phyloP scores from a whole-genome alignment of 2,888 invertebrate genomes.

The Rutpela maculata region DNA sequence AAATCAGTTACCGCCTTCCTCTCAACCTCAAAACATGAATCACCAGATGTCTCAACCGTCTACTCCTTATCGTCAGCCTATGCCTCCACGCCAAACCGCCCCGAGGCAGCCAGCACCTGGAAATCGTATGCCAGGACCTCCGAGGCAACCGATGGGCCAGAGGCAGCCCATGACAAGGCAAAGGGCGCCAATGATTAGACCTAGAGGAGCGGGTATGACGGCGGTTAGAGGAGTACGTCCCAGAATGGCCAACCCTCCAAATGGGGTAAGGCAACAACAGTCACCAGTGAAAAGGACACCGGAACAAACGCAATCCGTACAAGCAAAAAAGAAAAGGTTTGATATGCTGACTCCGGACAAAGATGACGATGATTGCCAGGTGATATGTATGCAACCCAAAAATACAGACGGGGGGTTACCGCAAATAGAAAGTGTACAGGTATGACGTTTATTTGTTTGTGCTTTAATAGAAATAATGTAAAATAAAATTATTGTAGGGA shows the following conservation, averaged over 20 bases:
- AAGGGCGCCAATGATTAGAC: constrained; percentile 62
- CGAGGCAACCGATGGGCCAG: constrained; percentile 57
- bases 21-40: constrained; percentile 57
- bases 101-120: constrained; percentile 64
- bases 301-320: constrained; percentile 72
- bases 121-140: constrained; percentile 68
- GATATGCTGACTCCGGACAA: constrained; percentile 82
- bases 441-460: constrained; percentile 63
- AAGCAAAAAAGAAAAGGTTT: constrained; percentile 75
- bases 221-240: constrained; percentile 60
- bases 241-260: constrained; percentile 57
- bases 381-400: constrained; percentile 84
- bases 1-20: constrained; percentile 53
- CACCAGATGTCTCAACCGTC: constrained; percentile 52
- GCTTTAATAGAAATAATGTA: neutral
- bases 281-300: constrained; percentile 63
- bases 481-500: constrained; percentile 59
- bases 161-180: constrained; percentile 57
- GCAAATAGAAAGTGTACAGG: constrained; percentile 85
- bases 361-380: constrained; percentile 85
- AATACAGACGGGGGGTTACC: constrained; percentile 81
- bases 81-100: constrained; percentile 59
- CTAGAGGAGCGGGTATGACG: constrained; percentile 61
- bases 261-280: constrained; percentile 51
- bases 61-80: constrained; percentile 21